A percentile compares a stretch with the other conserved stretches of the same genome.
phyloP scores from a whole-genome alignment of 2,888 invertebrate species.

The Liopterus haemorrhoidalis region DNA sequence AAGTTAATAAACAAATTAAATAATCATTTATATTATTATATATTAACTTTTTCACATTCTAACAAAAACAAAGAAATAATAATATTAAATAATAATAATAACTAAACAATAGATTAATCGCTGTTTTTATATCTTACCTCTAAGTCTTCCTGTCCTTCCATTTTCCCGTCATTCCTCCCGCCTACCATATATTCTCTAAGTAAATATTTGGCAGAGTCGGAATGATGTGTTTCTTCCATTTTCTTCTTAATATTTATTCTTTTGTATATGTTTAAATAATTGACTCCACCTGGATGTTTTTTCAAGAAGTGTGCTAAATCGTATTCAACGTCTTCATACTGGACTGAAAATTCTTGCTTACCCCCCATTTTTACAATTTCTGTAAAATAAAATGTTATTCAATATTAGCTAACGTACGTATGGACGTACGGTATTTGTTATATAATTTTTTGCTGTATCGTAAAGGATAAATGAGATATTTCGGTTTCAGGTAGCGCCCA shows the following conservation, averaged over 20 bases:
- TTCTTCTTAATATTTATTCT: conserved; percentile 51
- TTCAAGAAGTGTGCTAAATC: conserved; percentile 60
- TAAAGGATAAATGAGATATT: too few species aligned
- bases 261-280: conserved; percentile 54
- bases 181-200: conserved; percentile 55
- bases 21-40: not conserved
- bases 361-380: not conserved
- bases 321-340: conserved; percentile 49
- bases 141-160: conserved; percentile 40
- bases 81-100: too few species aligned
- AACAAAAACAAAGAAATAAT: too few species aligned
- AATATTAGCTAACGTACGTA: too few species aligned
- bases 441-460: too few species aligned
- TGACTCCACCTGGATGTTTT: conserved; percentile 70
- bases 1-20: not conserved
- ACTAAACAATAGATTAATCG: too few species aligned
- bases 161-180: conserved; percentile 38
- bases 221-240: conserved; percentile 55
- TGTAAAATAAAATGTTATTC: not conserved
- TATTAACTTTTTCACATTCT: too few species aligned
- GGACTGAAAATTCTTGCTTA: conserved; percentile 33
- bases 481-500: too few species aligned
- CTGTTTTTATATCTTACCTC: conserved; percentile 44
- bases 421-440: too few species aligned
- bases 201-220: conserved; percentile 59